Conservation (phyloP, 2,888 invertebrate genomes). For the Notodonta dromedarius region DNA sequence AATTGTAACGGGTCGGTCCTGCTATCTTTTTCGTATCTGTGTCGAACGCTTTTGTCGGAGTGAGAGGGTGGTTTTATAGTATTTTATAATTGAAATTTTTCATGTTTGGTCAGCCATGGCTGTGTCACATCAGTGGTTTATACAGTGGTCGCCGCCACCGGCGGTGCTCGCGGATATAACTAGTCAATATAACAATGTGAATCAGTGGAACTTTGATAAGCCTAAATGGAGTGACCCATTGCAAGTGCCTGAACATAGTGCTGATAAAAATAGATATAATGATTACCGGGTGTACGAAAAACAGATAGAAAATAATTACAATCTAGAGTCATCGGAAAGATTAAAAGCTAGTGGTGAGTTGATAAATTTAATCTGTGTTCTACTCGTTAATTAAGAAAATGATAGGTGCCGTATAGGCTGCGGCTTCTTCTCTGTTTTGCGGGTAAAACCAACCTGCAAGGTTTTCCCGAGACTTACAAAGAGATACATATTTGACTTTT, state of each 20-base stretch:
- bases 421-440: too few relatives aligned
- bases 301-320: conserved; percentile 23
- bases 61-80: conserved; percentile 38
- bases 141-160: conserved; percentile 76
- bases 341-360: conserved; percentile 45
- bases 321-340: conserved; percentile 22
- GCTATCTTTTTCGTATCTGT: conserved; percentile 39
- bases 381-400: too few relatives aligned
- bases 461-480: too few relatives aligned
- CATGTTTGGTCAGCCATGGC: conserved; percentile 61
- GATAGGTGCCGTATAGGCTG: too few relatives aligned
- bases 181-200: conserved; percentile 59
- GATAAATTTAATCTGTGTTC: neutral
- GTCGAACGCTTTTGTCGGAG: conserved; percentile 31
- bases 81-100: conserved; percentile 35
- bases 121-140: conserved; percentile 79
- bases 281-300: conserved; percentile 21
- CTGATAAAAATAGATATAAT: conserved; percentile 23
- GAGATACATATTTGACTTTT: too few relatives aligned
- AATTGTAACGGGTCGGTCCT: conserved; percentile 30
- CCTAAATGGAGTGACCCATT: conserved; percentile 39
- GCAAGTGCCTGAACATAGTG: conserved; percentile 31
- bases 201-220: conserved; percentile 51
- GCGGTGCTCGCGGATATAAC: conserved; percentile 65
- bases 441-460: too few relatives aligned